phyloP scores from a whole-genome alignment of 2,888 invertebrate genomes.

The Cheilosia impressa region DNA sequence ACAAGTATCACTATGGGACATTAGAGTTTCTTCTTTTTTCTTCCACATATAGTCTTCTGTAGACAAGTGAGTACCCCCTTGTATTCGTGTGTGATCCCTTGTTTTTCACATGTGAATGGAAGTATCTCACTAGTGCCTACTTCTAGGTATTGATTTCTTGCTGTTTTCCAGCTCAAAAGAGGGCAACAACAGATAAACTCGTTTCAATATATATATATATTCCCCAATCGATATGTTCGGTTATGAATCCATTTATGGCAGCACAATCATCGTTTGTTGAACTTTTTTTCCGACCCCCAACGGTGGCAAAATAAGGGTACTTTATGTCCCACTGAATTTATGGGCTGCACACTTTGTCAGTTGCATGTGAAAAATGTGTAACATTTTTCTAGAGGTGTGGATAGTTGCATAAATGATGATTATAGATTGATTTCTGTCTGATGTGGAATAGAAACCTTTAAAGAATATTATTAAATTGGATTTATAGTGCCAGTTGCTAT shows the following conservation, averaged over 20 bases:
- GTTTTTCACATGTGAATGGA: conserved; percentile 23
- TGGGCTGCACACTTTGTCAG: conserved; percentile 1
- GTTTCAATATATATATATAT: conserved; percentile 25
- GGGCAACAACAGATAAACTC: conserved; percentile 15
- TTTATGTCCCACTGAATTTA: conserved; percentile 29
- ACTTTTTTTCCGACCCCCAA: conserved; percentile 24
- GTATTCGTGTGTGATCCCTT: conserved; percentile 26
- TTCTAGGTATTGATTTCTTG: conserved; percentile 46
- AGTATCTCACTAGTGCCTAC: conserved; percentile 62
- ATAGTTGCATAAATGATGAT: conserved; percentile 21
- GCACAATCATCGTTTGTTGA: conserved; percentile 66
- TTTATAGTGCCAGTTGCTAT: neutral
- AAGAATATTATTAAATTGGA: conserved; percentile 29
- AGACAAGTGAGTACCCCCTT: neutral
- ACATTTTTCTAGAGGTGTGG: conserved; percentile 6
- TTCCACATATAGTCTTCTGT: neutral
- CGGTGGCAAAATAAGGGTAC: neutral
- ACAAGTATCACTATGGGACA: conserved; percentile 41
- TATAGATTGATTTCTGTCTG: conserved; percentile 30
- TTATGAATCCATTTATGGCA: conserved; percentile 70
- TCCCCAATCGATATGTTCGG: conserved; percentile 59
- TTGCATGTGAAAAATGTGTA: conserved; percentile 12
- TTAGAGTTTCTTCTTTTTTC: neutral
- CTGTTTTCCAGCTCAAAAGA: conserved; percentile 2
- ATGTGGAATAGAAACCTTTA: conserved; percentile 22